phyloP scores from a whole-genome alignment of 2,113 vertebrate genomes.

The Cinclus mexicanus region DNA sequence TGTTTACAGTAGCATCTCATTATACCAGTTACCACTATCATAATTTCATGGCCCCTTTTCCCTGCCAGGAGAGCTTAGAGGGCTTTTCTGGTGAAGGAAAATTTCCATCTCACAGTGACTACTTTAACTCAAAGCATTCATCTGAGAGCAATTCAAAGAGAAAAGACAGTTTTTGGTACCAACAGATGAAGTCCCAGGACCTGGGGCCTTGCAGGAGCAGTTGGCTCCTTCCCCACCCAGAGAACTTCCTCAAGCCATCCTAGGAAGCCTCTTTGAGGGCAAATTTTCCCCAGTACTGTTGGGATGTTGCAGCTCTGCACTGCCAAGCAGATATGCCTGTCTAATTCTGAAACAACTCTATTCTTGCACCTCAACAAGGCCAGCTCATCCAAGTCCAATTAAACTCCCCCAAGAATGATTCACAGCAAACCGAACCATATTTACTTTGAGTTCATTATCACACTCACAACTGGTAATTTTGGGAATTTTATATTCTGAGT shows the following conservation, averaged over 20 bases:
- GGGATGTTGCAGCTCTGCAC: background rate
- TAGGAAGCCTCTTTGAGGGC: background rate
- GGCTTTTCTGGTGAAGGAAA: background rate
- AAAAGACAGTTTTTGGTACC: fast-evolving
- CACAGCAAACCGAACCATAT: slow-evolving; percentile 4
- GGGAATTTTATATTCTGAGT: slow-evolving; percentile 56
- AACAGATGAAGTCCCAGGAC: background rate
- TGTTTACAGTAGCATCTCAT: background rate
- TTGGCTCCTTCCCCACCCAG: background rate
- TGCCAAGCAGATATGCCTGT: background rate
- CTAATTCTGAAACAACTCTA: slow-evolving; percentile 25
- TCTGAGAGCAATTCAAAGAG: background rate
- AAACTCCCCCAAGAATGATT: slow-evolving; percentile 4
- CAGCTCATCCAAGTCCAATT: slow-evolving; percentile 33
- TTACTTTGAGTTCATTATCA: slow-evolving; percentile 72
- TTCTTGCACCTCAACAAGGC: background rate
- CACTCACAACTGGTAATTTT: slow-evolving; percentile 53
- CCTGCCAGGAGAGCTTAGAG: background rate
- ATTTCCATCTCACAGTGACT: background rate
- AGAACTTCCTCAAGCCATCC: background rate
- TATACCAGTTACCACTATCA: background rate
- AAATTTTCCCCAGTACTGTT: background rate
- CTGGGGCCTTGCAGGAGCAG: background rate
- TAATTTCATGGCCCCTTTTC: background rate
- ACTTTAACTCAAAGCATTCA: background rate